phyloP scores from a whole-genome alignment of 2,888 invertebrate species.

The Fragum whitleyi region DNA sequence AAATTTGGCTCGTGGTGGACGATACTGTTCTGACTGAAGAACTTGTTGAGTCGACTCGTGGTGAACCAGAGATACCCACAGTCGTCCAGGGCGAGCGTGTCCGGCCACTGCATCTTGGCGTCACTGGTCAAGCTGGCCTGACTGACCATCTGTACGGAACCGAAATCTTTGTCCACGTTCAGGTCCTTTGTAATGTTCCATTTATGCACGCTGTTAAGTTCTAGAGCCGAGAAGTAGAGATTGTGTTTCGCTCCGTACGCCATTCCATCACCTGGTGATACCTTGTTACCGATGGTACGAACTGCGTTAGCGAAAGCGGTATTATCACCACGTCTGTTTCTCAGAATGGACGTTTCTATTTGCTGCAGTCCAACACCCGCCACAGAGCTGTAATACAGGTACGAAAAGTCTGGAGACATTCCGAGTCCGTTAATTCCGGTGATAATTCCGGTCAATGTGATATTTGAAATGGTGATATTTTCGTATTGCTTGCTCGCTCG shows the following conservation, averaged over 20 bases:
- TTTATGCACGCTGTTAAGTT: slow-evolving; percentile 57
- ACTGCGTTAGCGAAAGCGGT: slow-evolving; percentile 55
- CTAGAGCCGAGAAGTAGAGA: slow-evolving; percentile 64
- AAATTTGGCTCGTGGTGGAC: slow-evolving; percentile 62
- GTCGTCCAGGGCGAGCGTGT: slow-evolving; percentile 64
- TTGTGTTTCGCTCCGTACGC: slow-evolving; percentile 59
- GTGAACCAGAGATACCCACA: slow-evolving; percentile 70
- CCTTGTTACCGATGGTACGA: slow-evolving; percentile 60
- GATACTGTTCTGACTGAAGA: slow-evolving; percentile 59
- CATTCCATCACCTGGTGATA: slow-evolving; percentile 65
- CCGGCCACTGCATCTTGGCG: slow-evolving; percentile 67
- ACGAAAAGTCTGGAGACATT: slow-evolving; percentile 69
- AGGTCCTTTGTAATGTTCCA: slow-evolving; percentile 55
- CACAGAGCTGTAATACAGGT: slow-evolving; percentile 70
- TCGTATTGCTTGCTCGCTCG: slow-evolving; percentile 43
- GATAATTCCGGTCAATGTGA: slow-evolving; percentile 33
- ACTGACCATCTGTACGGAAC: slow-evolving; percentile 31
- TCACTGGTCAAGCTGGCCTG: slow-evolving; percentile 59
- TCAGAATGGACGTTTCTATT: slow-evolving; percentile 63
- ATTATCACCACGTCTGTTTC: slow-evolving; percentile 28
- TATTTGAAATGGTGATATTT: slow-evolving; percentile 61
- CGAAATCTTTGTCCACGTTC: slow-evolving; percentile 33
- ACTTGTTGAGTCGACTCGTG: slow-evolving; percentile 65
- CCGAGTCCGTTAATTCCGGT: slow-evolving; percentile 72
- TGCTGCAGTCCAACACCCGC: slow-evolving; percentile 66